These are phyloP conservation scores for Oikopleura albicans DNA, from an alignment of 23 tunicate genomes.

Conservation along the genomic window DNA sequence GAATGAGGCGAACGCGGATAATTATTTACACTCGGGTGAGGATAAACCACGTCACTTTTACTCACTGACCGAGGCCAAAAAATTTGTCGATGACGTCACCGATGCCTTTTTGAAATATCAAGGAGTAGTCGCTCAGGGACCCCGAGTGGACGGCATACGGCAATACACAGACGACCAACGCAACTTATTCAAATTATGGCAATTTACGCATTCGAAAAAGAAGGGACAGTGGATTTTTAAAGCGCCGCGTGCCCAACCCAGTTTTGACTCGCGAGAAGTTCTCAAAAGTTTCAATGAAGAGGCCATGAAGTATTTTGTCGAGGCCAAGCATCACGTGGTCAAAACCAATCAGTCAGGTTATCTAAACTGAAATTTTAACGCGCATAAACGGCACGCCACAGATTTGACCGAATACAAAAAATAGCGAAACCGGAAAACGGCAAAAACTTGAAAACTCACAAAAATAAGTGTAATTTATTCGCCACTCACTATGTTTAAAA, in stretches of 20 bases:
- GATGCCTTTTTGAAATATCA: background rate
- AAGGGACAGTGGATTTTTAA: background rate
- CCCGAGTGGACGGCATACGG: background rate
- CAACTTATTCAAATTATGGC: background rate
- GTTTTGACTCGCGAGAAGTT: slow-evolving; percentile 10
- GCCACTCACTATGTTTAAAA: too few species aligned
- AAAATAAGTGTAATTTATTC: too few species aligned
- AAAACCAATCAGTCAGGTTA: too few species aligned
- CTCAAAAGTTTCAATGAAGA: background rate
- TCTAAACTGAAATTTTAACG: too few species aligned
- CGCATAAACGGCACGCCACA: too few species aligned
- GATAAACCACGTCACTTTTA: background rate
- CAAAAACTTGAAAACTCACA: too few species aligned
- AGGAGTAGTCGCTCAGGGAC: background rate
- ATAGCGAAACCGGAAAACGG: too few species aligned
- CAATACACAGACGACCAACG: background rate
- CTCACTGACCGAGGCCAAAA: background rate
- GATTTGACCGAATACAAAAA: too few species aligned
- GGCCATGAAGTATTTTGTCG: background rate
- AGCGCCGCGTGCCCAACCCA: background rate
- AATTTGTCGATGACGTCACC: background rate
- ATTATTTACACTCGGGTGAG: background rate
- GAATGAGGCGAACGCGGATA: background rate
- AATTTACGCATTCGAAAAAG: background rate
- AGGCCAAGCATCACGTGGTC: background rate